Percentiles rank a stretch among this genome's conserved stretches.
These are phyloP conservation scores for Mythimna vitellina DNA, from an alignment of 2,888 invertebrate genomes.

Conservation along the genomic window DNA sequence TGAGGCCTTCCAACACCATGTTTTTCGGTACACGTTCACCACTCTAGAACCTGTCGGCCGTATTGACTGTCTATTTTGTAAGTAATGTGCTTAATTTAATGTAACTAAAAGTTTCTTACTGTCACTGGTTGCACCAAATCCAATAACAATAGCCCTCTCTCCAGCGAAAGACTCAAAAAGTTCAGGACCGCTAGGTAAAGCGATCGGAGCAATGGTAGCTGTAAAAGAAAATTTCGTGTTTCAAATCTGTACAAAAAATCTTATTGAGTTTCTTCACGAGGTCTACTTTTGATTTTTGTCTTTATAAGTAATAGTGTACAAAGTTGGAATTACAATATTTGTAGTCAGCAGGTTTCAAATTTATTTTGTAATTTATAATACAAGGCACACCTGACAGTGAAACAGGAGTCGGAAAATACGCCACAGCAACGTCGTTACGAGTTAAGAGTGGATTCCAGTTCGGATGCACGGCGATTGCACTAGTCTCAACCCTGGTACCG, in stretches of 20 bases:
- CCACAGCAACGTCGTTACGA: slow-evolving; percentile 75
- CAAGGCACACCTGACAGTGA: slow-evolving; percentile 66
- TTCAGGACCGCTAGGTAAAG: slow-evolving; percentile 68
- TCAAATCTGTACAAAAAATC: no score
- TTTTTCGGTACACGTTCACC: no score
- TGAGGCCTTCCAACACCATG: no score
- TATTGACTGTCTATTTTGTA: no score
- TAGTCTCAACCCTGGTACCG: slow-evolving; percentile 71
- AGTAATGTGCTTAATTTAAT: no score
- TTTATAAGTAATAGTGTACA: not conserved
- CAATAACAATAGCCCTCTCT: slow-evolving; percentile 55
- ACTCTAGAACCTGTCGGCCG: no score
- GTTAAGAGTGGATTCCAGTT: slow-evolving; percentile 69
- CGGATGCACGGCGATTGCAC: slow-evolving; percentile 69
- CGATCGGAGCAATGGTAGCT: slow-evolving; percentile 68
- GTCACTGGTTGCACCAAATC: slow-evolving; percentile 71
- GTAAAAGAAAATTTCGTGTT: slow-evolving; percentile 38
- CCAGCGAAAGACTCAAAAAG: slow-evolving; percentile 65
- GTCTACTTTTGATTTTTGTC: no score
- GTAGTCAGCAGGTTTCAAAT: no score
- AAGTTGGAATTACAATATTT: not conserved
- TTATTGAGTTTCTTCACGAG: no score
- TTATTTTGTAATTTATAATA: not conserved
- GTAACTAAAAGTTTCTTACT: slow-evolving; percentile 58
- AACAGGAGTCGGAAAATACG: slow-evolving; percentile 70